phyloP scores from a whole-genome alignment of 2,113 vertebrate genomes.

The Dasyornis broadbenti region DNA sequence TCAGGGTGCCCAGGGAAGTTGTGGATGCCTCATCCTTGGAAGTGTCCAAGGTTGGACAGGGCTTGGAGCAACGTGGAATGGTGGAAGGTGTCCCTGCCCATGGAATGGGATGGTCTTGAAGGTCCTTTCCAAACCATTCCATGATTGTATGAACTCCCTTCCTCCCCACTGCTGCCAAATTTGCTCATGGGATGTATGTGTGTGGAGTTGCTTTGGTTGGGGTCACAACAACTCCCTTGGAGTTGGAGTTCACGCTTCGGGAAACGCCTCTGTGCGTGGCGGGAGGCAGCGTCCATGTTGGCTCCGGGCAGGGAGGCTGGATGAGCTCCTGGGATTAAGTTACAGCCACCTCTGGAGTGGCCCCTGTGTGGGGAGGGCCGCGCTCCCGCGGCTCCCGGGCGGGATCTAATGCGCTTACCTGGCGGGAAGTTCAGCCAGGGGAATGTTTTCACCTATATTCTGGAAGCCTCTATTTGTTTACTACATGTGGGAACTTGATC shows the following conservation, averaged over 20 bases:
- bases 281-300: not conserved
- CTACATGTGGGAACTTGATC: not conserved
- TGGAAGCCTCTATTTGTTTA: not conserved
- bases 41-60: not conserved
- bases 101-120: not conserved
- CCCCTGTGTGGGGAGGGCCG: not conserved
- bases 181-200: accelerated
- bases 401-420: not conserved
- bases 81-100: too few relatives aligned
- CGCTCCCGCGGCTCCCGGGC: not conserved
- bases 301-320: not conserved
- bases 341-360: conserved; percentile 3
- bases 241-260: not conserved
- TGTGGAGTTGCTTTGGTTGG: not conserved
- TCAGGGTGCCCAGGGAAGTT: not conserved
- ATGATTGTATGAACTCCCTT: accelerated
- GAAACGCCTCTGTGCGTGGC: not conserved
- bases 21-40: not conserved
- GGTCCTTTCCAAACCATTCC: not conserved
- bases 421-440: not conserved
- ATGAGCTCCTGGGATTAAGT: conserved; percentile 16
- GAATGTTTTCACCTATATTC: not conserved
- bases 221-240: accelerated
- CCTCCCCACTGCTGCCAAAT: accelerated
- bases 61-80: not conserved